A percentile compares a stretch with the other conserved stretches of the same genome.
Evolutionary conservation across 2,797 vertebrate species (phyloP).

Genomic region (Meda fulgida): DNA sequence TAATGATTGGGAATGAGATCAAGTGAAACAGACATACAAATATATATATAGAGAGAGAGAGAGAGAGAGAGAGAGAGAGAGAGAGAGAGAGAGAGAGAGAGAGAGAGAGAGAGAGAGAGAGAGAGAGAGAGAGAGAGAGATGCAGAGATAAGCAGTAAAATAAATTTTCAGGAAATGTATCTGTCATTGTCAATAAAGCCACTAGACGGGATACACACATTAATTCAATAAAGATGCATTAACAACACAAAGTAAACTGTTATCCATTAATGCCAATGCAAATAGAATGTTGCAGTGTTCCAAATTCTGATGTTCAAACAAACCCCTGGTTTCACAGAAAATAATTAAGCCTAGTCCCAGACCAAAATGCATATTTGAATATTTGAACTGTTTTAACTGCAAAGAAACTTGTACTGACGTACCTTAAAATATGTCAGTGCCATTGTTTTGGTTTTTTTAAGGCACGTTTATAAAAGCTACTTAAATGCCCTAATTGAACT

Average conservation of each 20-base stretch:
- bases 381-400: too few relatives aligned
- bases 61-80: background rate
- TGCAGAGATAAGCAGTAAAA: slow-evolving; percentile 13
- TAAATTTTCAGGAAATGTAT: slow-evolving; percentile 16
- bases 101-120: slow-evolving; percentile 1
- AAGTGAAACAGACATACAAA: background rate
- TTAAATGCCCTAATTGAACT: too few relatives aligned
- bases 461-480: too few relatives aligned
- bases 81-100: background rate
- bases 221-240: slow-evolving; percentile 9
- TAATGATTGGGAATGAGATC: slow-evolving; percentile 43
- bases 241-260: background rate
- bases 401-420: too few relatives aligned
- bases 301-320: background rate
- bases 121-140: background rate
- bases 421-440: too few relatives aligned
- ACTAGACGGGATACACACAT: background rate
- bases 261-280: background rate
- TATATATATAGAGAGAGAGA: too few relatives aligned
- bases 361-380: too few relatives aligned
- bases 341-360: too few relatives aligned
- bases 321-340: background rate
- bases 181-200: background rate
- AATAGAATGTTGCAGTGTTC: background rate
- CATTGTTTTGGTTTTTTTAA: too few relatives aligned